Evolutionary conservation across 1,140 invertebrate genomes (phyloP), one percentile per base, ranked within the genome.

Genomic region (Leptinotarsa defecta): DNA sequence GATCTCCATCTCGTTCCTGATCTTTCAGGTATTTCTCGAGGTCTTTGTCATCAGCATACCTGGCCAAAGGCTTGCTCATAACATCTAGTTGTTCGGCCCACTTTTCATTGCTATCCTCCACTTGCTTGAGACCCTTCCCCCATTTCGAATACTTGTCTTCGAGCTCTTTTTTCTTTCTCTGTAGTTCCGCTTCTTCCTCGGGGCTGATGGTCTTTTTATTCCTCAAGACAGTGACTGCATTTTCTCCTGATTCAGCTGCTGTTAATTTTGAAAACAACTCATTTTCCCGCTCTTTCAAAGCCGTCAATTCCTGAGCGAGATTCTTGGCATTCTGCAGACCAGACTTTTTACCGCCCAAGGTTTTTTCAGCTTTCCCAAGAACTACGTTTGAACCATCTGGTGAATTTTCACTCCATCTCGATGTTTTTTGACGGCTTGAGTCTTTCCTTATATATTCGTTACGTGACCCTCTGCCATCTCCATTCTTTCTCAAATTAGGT

Each of bases 41-140:
- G 86, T 99, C 98, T 71, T 89, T 87, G 84, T 99, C 98, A 83
- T 96, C 93, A 49, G 90, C 91, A 84, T 95, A 95, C 57, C 82
- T 76, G 0, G 98, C 96, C 27, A 99, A 85, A 3, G 97, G 97
- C 84, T 99, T 99, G 6, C 89, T 89, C 81, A 95, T 93, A 86
- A 98, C 96, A 77, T 96, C 90, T 1, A 94, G 78, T 81, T 92
- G 92, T 43, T 94, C 90, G 49, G 92, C 86, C 0, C 93, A 82
- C 73, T 91, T 89, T 43, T 90, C 87, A 67, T 91, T 87, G 43
- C 91, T 89, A 69, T 94, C 91, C 82, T 94, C 91, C 2, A 92
- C 86, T 88, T 98, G 96, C 84, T 94, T 94, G 19, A 94, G 80
- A 1, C 96, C 96, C 89, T 91, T 95, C 48, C 93, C 94, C 96